Conservation (phyloP, 2,113 vertebrate species). For the Motacilla alba region DNA sequence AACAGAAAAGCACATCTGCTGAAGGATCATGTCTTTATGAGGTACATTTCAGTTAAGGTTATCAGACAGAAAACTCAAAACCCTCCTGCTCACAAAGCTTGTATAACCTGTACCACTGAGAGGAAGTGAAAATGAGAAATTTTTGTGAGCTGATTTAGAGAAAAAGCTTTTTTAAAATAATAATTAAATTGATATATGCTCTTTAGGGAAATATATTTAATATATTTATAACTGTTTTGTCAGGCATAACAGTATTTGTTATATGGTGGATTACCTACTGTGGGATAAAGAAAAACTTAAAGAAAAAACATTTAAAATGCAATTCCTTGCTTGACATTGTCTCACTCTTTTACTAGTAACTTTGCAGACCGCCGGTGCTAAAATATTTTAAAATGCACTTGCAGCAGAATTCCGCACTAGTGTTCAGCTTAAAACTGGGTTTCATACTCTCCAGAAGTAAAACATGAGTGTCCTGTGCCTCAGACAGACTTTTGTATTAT, state of each 20-base stretch:
- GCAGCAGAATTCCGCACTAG: background rate
- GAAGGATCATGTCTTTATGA: background rate
- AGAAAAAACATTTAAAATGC: background rate
- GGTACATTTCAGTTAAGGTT: background rate
- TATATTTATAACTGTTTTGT: background rate
- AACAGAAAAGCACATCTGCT: background rate
- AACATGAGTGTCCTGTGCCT: background rate
- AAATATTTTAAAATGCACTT: background rate
- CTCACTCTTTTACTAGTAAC: background rate
- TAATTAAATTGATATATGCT: background rate
- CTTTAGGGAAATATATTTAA: background rate
- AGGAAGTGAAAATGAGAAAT: background rate
- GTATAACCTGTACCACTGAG: background rate
- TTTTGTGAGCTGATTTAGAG: background rate
- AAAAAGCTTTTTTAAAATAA: background rate
- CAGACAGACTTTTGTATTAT: background rate
- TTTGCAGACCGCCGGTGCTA: background rate
- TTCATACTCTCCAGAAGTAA: background rate
- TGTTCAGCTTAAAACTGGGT: background rate
- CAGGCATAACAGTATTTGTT: background rate
- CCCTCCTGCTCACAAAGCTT: background rate
- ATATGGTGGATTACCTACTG: background rate
- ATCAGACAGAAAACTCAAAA: background rate
- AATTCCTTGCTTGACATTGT: background rate
- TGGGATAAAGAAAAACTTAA: background rate